Base-by-base conservation (phyloP, 2,888 invertebrate genomes). In the Melitaea athalia region DNA sequence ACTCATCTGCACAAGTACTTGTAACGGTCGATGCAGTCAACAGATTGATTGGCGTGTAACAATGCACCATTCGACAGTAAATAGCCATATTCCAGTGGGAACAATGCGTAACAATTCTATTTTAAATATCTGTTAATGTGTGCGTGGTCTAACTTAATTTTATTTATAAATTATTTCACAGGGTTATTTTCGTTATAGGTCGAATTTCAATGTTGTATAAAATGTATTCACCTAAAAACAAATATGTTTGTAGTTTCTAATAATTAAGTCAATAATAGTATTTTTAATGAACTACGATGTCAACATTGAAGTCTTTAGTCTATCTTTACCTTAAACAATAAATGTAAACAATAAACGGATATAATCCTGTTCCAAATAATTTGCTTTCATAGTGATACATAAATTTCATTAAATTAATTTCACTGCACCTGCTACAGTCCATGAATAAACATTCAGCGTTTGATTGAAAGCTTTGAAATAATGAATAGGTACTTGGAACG, bases 21-120 rank as follows among this genome's bases (percentile, higher is more conserved):
- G 63, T 70, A 70, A 71, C 67, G 69, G 50, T 53, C 53, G 64
- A 53, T 68, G 75, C 75, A 69, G 69, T 65, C 73, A 74, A 77
- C 76, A 74, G 72, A 74, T 77, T 76, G 76, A 78, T 76, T 75
- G 75, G 62, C 64, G 72, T 74, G 74, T 74, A 72, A 71, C 71
- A 68, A 72, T 72, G 63, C 70, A 67, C 70, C 71, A 74, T 74
- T 74, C 68, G 63, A 64, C 68, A 64, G 63, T 67, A 74, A 64
- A 72, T 74, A 67, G 64, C 69, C 59, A 57, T 60, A 59, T 60
- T 69, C 55, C 67, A 62, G 24, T 61, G 47, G 42, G 31, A 64
- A 45, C 63, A 49, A 60, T 65, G 65, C 65, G 65, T 70, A 60
- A 66, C 69, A 68, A 72, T 72, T 68, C 72, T 66, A 69, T 71